These are phyloP conservation scores for Zhuqinia jingwanae DNA, from an alignment of 2,888 invertebrate genomes.

Conservation along the genomic window DNA sequence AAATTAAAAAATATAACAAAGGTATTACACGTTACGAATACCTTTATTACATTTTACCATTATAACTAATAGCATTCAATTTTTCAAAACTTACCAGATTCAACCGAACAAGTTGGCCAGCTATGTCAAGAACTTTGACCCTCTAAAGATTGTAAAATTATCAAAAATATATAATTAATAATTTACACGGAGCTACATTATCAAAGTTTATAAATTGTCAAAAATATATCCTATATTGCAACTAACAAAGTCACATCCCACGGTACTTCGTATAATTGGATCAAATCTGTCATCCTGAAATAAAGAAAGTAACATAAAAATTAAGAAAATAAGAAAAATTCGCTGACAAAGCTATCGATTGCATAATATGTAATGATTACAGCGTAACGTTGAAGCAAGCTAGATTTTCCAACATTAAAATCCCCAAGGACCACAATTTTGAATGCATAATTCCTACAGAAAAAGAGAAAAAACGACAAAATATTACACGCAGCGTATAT, in stretches of 20 bases:
- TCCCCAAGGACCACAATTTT: conserved; percentile 89
- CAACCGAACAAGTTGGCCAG: conserved; percentile 71
- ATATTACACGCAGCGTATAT: too few relatives aligned
- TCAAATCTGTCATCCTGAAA: conserved; percentile 53
- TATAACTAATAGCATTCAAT: too few relatives aligned
- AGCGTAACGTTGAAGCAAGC: conserved; percentile 94
- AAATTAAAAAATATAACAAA: conserved; percentile 31
- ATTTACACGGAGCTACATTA: too few relatives aligned
- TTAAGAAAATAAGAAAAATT: background rate
- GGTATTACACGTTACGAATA: background rate
- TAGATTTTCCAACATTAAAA: conserved; percentile 96
- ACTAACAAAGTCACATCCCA: conserved; percentile 72
- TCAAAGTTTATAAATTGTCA: too few relatives aligned
- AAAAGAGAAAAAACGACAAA: background rate
- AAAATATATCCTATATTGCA: too few relatives aligned
- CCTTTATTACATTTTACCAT: too few relatives aligned
- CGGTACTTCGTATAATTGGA: conserved; percentile 17
- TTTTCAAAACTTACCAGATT: conserved; percentile 74
- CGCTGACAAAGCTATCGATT: background rate
- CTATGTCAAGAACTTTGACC: conserved; percentile 72
- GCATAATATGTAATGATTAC: too few relatives aligned
- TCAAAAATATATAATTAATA: too few relatives aligned
- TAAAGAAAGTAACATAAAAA: too few relatives aligned
- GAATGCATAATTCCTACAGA: conserved; percentile 71
- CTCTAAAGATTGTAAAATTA: conserved; percentile 56